Conservation (phyloP, 2,797 vertebrate genomes). For the Acestrorhynchus altus region DNA sequence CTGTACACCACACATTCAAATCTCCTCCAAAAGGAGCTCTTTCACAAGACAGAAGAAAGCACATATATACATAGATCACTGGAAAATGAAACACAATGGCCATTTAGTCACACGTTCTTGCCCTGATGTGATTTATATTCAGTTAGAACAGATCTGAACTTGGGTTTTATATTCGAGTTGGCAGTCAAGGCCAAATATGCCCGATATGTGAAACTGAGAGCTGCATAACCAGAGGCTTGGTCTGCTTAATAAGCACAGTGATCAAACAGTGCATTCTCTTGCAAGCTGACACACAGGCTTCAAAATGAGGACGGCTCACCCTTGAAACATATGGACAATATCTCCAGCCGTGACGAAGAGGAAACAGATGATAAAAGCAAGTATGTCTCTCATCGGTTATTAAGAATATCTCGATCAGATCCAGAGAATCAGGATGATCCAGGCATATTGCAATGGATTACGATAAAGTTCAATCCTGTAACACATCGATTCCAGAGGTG, state of each 20-base stretch:
- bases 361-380: background rate
- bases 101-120: background rate
- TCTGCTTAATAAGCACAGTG: background rate
- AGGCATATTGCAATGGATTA: no score
- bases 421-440: no score
- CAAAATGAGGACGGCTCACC: background rate
- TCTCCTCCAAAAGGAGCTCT: background rate
- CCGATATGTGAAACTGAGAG: background rate
- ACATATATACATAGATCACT: background rate
- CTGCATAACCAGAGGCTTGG: background rate
- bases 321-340: background rate
- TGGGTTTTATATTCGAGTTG: no score
- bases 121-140: no score
- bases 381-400: no score
- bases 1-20: background rate
- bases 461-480: no score
- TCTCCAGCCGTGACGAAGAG: background rate
- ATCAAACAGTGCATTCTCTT: background rate
- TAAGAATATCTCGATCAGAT: no score
- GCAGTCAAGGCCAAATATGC: no score
- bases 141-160: no score
- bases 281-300: background rate
- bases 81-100: background rate
- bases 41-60: background rate
- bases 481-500: no score